Evolutionary conservation across 2,113 vertebrate species (phyloP).

Genomic region (Colinus virginianus): DNA sequence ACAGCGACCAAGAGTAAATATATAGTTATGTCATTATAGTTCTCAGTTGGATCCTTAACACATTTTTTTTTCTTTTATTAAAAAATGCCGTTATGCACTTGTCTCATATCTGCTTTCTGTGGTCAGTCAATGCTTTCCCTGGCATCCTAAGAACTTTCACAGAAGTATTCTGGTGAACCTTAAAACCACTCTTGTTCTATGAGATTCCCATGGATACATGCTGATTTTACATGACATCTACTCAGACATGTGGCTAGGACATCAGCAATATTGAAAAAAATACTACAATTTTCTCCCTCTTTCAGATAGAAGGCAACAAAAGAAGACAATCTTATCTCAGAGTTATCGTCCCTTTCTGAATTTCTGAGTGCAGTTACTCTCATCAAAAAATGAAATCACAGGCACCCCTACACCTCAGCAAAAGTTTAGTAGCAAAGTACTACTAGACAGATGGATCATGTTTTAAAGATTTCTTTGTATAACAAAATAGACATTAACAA

Average conservation of each 20-base stretch:
- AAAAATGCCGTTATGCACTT: not conserved
- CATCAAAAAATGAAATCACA: not conserved
- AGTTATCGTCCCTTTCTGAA: not conserved
- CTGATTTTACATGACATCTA: slow-evolving; percentile 1
- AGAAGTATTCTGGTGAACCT: not conserved
- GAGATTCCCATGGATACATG: not conserved
- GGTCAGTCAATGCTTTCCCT: not conserved
- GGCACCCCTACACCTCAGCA: not conserved
- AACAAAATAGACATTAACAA: not conserved
- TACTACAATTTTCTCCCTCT: not conserved
- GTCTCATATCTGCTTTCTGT: not conserved
- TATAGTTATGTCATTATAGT: not conserved
- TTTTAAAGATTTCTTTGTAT: slow-evolving; percentile 10
- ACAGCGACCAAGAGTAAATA: not conserved
- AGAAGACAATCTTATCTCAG: not conserved
- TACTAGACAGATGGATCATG: not conserved
- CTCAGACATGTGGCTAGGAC: not conserved
- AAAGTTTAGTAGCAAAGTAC: slow-evolving; percentile 8
- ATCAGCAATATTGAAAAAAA: not conserved
- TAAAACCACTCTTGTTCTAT: not conserved
- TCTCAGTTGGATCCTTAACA: not conserved
- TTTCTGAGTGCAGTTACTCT: slow-evolving; percentile 4
- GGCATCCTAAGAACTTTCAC: not conserved
- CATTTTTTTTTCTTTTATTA: not conserved
- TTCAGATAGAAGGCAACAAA: not conserved